Base-by-base conservation (phyloP, 53 echinoderm and acorn worm species). In the Paelopatides confundens region DNA sequence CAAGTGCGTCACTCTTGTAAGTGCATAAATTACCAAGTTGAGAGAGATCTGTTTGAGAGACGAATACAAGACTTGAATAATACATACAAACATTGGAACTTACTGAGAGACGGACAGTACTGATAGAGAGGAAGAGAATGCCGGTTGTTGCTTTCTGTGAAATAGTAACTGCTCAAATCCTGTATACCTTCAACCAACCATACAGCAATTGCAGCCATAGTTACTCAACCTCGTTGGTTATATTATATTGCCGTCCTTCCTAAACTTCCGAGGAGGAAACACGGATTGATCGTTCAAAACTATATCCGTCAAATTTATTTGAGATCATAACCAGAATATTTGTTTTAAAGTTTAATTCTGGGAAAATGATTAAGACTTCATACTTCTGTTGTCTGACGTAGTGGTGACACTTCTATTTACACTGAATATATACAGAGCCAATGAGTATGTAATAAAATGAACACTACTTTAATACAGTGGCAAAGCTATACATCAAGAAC, bases 1-100 rank as follows among this genome's bases (percentile, higher is more conserved):
- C 74, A 74, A 39, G 24, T 74, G 74, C 74, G 40, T 74, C 74
- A 74, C 58, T 58, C 58, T 58, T 23, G 1, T 21, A 40, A 74
- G 36, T 74, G 74, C 74, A 74, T 74, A 74, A 74, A 43, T 74
- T 74, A 74, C 46, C 46, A n/a, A 74, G 47, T 21, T 21, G 26
- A 40, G 26, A 26, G 58, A 23, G 24, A n/a, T n/a, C n/a, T n/a
- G n/a, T n/a, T n/a, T n/a, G n/a, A 58, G 53, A 53, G 58, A 23
- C 24, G 39, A 17, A 39, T 10, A 29, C 39, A 71, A 40, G 47
- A 68, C 14, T 35, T 70, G 70, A 37, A 39, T 37, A 70, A 37
- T 37, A 70, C 39, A 36, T 37, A 5, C 14, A 39, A 37, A 40
- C 74, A 26, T 3, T 46, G 9, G 36, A 21, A 74, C 26, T 43